Evolutionary conservation across 2,888 invertebrate genomes (phyloP), one percentile per base, ranked within the genome.

Genomic region (Acleris cristana): DNA sequence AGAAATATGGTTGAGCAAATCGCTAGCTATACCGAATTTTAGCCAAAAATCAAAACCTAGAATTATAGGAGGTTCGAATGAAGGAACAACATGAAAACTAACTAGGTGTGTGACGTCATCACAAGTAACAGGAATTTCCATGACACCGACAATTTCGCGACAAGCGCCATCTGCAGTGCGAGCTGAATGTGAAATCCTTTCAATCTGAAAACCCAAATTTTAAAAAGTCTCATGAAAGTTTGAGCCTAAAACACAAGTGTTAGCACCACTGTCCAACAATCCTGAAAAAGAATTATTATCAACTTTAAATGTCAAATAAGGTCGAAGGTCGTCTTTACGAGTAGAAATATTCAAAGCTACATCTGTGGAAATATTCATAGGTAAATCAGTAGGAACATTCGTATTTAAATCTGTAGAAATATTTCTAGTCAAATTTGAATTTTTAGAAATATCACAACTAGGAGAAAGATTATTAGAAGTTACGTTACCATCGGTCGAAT

Each of bases 181-280:
- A 48, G 62, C 62, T 3, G 6, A 23, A 23, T 23, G 23, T 23
- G 23, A 23, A 23, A 23, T 23, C 23, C 23, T 23, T 23, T 23
- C 3, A 23, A 23, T 3, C 23, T 23, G 23, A 23, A 23, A 23
- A 19, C 54, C 62, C 3, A 54, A 19, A 6, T 62, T n/a, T 7
- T 45, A 16, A 62, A 62, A 62, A 18, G n/a, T 5, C 1, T 18
- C 1, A 30, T 62, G 54, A 6, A 3, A 7, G 30, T 62, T 30
- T 0, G 45, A 45, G 26, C 61, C 62, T 14, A 62, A 18, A 16
- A 62, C 61, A 44, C 62, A 62, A 16, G 26, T 45, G 16, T 45
- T 54, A 1, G 62, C 62, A 21, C 62, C 62, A 54, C 62, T 62
- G 16, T 62, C 62, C 45, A 62, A 30, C 26, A 62, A 62, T 16